These are phyloP conservation scores for Isaurus tuberculatus DNA, from an alignment of 92 coral and sea anemone genomes.

Conservation along the genomic window DNA sequence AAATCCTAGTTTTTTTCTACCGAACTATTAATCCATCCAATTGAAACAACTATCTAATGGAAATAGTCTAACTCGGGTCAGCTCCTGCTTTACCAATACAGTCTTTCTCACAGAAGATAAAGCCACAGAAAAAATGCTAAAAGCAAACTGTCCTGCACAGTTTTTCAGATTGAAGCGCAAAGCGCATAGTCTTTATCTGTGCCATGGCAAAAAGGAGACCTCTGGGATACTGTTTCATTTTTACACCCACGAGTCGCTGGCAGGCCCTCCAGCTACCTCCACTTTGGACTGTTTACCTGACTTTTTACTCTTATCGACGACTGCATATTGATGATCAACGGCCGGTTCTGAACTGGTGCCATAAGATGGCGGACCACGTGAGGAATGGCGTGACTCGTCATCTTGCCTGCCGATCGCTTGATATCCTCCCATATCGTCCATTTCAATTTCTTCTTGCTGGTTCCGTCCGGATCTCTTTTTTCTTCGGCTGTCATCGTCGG, in stretches of 20 bases:
- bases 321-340: constrained; percentile 77
- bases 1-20: too few relatives aligned
- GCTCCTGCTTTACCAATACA: too few relatives aligned
- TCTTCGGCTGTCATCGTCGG: constrained; percentile 76
- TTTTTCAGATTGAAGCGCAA: too few relatives aligned
- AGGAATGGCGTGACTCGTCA: constrained; percentile 36
- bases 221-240: not conserved
- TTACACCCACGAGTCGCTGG: constrained; percentile 97
- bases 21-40: too few relatives aligned
- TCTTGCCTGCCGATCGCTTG: constrained; percentile 56
- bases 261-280: constrained; percentile 68
- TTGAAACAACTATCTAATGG: too few relatives aligned
- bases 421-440: constrained; percentile 74
- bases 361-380: constrained; percentile 71
- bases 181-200: too few relatives aligned
- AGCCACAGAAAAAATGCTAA: too few relatives aligned
- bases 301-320: constrained; percentile 88
- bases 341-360: constrained; percentile 55
- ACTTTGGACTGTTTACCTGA: constrained; percentile 50
- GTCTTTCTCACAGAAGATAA: too few relatives aligned
- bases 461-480: constrained; percentile 51
- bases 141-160: too few relatives aligned
- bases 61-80: too few relatives aligned
- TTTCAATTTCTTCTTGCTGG: constrained; percentile 71
- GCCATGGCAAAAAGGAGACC: not conserved